phyloP scores from a whole-genome alignment of 2,888 invertebrate species.

The Stenodema calcarata region DNA sequence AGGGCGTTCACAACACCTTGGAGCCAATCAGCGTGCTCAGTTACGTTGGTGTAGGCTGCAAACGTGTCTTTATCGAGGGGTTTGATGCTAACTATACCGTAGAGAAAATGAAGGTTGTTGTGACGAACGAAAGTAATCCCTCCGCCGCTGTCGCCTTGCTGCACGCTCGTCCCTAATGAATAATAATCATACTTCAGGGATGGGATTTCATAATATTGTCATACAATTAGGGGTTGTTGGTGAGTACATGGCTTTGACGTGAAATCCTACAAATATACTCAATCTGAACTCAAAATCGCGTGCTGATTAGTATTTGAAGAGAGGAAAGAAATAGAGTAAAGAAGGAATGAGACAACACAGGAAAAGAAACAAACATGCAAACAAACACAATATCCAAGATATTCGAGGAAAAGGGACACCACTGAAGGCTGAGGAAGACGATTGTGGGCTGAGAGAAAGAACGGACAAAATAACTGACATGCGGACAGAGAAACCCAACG shows the following conservation, averaged over 20 bases:
- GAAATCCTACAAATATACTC: no score
- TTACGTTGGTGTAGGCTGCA: slow-evolving; percentile 53
- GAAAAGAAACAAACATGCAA: no score
- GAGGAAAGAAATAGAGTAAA: not conserved
- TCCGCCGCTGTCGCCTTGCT: slow-evolving; percentile 56
- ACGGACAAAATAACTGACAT: not conserved
- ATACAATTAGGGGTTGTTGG: no score
- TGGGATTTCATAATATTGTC: not conserved
- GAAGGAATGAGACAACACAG: no score
- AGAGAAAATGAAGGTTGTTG: slow-evolving; percentile 50
- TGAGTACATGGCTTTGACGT: no score
- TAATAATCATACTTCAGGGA: not conserved
- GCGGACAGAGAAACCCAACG: not conserved
- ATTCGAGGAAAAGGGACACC: no score
- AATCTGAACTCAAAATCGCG: not conserved
- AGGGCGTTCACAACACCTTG: slow-evolving; percentile 48
- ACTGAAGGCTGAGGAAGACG: no score
- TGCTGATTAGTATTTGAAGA: no score
- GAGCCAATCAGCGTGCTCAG: slow-evolving; percentile 50
- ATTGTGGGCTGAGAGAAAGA: no score
- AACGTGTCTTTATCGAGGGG: slow-evolving; percentile 35
- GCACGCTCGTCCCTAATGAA: slow-evolving; percentile 52
- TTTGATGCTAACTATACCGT: slow-evolving; percentile 55
- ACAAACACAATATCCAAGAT: no score
- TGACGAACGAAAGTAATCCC: slow-evolving; percentile 51